Conservation (phyloP, 2,113 vertebrate species). For the Polypterus bichir region DNA sequence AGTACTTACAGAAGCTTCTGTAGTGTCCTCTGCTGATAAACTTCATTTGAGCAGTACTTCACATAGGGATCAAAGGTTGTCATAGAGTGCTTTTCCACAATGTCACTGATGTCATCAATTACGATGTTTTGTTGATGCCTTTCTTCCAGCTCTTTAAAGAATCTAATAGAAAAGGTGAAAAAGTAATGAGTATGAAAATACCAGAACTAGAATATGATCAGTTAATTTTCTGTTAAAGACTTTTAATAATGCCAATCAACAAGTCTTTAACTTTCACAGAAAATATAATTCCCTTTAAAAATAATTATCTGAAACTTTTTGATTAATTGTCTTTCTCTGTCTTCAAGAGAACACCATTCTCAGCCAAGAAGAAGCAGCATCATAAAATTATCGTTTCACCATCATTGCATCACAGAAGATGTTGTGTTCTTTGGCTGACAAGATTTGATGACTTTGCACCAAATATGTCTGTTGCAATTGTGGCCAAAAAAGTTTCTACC, state of each 20-base stretch:
- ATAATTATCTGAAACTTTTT: too few species aligned
- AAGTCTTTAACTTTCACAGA: too few species aligned
- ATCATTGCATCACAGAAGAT: too few species aligned
- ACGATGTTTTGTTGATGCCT: slow-evolving; percentile 72
- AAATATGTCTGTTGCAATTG: too few species aligned
- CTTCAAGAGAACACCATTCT: too few species aligned
- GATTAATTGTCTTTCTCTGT: too few species aligned
- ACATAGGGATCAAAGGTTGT: slow-evolving; percentile 83
- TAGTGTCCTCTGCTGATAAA: slow-evolving; percentile 88
- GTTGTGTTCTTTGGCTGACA: too few species aligned
- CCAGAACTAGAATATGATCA: neutral
- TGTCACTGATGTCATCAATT: slow-evolving; percentile 84
- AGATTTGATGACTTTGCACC: too few species aligned
- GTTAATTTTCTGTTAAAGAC: neutral
- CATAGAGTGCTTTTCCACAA: slow-evolving; percentile 67
- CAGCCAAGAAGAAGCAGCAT: too few species aligned
- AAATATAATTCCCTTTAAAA: too few species aligned
- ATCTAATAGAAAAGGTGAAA: slow-evolving; percentile 43
- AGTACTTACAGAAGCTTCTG: slow-evolving; percentile 76
- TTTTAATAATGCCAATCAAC: neutral
- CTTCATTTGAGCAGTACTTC: slow-evolving; percentile 93
- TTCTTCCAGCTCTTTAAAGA: slow-evolving; percentile 82
- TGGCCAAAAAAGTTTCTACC: too few species aligned
- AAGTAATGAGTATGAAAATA: neutral
- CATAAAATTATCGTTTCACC: too few species aligned